Base-by-base conservation (phyloP, 2,888 invertebrate species). In the Aphodius granarius region DNA sequence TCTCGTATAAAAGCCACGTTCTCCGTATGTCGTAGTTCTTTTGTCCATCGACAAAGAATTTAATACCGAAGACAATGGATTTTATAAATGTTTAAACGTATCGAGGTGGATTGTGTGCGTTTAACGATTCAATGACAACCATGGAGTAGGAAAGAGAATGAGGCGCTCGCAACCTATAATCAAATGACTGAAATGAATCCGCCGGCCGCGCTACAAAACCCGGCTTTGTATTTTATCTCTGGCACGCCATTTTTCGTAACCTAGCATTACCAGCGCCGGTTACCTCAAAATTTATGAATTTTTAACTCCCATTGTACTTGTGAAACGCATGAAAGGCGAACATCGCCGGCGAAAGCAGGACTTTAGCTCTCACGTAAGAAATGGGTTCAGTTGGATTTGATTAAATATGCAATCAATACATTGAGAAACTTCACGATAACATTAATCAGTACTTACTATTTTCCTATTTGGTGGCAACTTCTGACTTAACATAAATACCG, bases 221-320 rank as follows among this genome's bases (percentile, higher is more conserved):
- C 22, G n/a, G 68, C 74, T 76, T 76, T 74, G 68, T 73, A 74
- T 75, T 73, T 77, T 75, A 77, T 77, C 76, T 73, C 75, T 72
- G 74, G 77, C 78, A 79, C 78, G 78, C 78, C 72, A 78, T 74
- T 74, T 76, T 76, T 75, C 77, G 76, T 82, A 77, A 81, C 78
- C 63, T 72, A 78, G 75, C 72, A 76, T 76, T 73, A 72, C 75
- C 70, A 70, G 73, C 74, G 16, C 22, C 68, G 68, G 68, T 20
- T 20, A 68, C 68, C 68, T 68, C 21, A 68, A 68, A 68, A 68
- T 68, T 68, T 68, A 68, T 68, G 68, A 68, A 68, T 68, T 68
- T 68, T 21, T 68, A 68, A 68, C 68, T 68, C 21, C 68, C 68
- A 68, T 68, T 68, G 68, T 68, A 68, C 68, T 68, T 20, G 20